A percentile compares a stretch with the other conserved stretches of the same genome.
These are phyloP conservation scores for Apostichopus japonicus DNA, from an alignment of 35 echinoderm and acorn worm species.

Conservation along the genomic window DNA sequence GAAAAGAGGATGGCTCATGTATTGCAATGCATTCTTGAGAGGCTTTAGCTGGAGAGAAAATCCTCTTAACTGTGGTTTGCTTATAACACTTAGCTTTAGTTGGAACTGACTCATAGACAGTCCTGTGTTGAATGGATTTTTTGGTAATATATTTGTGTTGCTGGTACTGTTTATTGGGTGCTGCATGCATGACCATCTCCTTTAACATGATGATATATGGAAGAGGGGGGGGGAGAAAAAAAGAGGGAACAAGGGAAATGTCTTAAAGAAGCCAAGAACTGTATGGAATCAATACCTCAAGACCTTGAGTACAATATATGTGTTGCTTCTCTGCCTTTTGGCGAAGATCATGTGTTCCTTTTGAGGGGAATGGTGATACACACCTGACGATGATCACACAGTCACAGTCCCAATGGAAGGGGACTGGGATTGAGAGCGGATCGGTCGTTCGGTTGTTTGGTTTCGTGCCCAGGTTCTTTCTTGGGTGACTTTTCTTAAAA, in stretches of 20 bases:
- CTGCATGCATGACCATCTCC: background rate
- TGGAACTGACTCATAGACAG: background rate
- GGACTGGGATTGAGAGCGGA: too few species aligned
- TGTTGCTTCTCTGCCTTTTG: too few species aligned
- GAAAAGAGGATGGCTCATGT: background rate
- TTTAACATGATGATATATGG: background rate
- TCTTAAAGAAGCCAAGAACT: background rate
- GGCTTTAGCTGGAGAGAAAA: background rate
- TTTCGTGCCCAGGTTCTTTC: too few species aligned
- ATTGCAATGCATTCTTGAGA: background rate
- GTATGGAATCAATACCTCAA: too few species aligned
- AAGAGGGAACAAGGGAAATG: background rate
- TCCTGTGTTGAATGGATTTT: background rate
- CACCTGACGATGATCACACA: too few species aligned
- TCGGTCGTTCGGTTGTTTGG: too few species aligned
- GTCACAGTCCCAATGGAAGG: too few species aligned
- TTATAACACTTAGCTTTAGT: background rate
- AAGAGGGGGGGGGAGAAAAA: too few species aligned
- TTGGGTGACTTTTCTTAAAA: too few species aligned
- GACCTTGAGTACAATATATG: too few species aligned
- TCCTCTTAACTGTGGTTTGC: background rate
- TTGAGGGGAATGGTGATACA: too few species aligned
- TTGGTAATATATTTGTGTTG: background rate
- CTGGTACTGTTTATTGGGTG: background rate
- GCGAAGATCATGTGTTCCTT: too few species aligned